Conservation (phyloP, 2,888 invertebrate genomes). For the Latrodectus elegans region DNA sequence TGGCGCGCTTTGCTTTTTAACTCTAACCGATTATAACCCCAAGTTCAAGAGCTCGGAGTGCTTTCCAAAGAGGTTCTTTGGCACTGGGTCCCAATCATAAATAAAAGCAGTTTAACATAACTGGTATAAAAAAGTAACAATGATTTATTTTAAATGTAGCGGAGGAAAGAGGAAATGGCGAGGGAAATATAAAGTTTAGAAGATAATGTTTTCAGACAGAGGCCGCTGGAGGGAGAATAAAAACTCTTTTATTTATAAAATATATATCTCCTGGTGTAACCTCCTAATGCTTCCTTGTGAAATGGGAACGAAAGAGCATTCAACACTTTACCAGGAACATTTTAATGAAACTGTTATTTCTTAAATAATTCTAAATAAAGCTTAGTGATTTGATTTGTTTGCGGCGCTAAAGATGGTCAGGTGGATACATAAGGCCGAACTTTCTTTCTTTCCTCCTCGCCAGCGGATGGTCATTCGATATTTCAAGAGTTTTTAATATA, state of each 20-base stretch:
- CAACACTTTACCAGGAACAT: too few relatives aligned
- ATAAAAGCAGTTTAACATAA: conserved; percentile 21
- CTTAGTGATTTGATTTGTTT: too few relatives aligned
- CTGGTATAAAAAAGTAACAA: conserved; percentile 27
- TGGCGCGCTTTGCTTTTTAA: conserved; percentile 34
- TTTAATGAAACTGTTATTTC: too few relatives aligned
- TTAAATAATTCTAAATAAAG: too few relatives aligned
- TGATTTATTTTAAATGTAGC: conserved; percentile 39
- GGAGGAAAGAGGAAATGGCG: conserved; percentile 21
- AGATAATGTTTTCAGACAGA: conserved; percentile 14
- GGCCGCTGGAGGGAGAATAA: conserved; percentile 22
- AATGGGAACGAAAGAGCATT: too few relatives aligned
- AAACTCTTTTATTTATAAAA: background rate
- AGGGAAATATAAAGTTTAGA: conserved; percentile 6
- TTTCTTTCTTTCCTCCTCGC: too few relatives aligned
- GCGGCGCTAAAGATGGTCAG: too few relatives aligned
- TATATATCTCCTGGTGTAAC: too few relatives aligned
- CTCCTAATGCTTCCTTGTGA: too few relatives aligned
- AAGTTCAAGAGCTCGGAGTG: conserved; percentile 45
- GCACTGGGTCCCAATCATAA: conserved; percentile 18
- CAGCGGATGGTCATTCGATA: too few relatives aligned
- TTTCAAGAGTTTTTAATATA: too few relatives aligned
- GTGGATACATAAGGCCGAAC: too few relatives aligned
- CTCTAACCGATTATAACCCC: conserved; percentile 50
- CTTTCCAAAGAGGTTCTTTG: conserved; percentile 11